A percentile compares a stretch with the other conserved stretches of the same genome.
Conservation (phyloP, 2,888 invertebrate species). For the Scaptodrosophila latifasciaeformis region DNA sequence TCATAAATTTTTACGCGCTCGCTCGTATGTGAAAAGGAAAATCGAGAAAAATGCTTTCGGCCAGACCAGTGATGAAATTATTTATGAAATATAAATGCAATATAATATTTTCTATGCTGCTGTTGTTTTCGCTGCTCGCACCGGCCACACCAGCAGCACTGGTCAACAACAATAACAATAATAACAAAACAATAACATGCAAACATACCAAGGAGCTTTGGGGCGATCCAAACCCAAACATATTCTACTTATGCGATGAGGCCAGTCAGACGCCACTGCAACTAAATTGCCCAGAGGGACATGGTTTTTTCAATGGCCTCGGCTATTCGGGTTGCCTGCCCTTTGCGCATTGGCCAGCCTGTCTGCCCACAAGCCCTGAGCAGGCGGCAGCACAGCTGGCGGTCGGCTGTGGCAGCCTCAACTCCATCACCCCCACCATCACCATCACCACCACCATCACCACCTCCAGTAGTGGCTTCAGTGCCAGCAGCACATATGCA, state of each 20-base stretch:
- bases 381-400: constrained; percentile 20
- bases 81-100: constrained; percentile 57
- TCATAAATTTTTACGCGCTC: no score
- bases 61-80: constrained; percentile 56
- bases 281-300: constrained; percentile 55
- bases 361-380: constrained; percentile 34
- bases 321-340: constrained; percentile 66
- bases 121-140: constrained; percentile 26
- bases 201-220: constrained; percentile 61
- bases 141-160: constrained; percentile 22
- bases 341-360: constrained; percentile 66
- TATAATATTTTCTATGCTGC: constrained; percentile 12
- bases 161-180: background rate
- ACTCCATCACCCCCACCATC: no score
- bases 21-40: constrained; percentile 4
- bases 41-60: constrained; percentile 18
- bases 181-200: constrained; percentile 48
- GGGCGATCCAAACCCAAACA: constrained; percentile 68
- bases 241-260: constrained; percentile 63
- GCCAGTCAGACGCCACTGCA: constrained; percentile 48
- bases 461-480: background rate
- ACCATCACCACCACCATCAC: background rate
- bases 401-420: constrained; percentile 31
- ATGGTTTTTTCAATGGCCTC: constrained; percentile 65
- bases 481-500: constrained; percentile 32